phyloP scores from a whole-genome alignment of 1,140 invertebrate species.

The Drosophila arizonae region DNA sequence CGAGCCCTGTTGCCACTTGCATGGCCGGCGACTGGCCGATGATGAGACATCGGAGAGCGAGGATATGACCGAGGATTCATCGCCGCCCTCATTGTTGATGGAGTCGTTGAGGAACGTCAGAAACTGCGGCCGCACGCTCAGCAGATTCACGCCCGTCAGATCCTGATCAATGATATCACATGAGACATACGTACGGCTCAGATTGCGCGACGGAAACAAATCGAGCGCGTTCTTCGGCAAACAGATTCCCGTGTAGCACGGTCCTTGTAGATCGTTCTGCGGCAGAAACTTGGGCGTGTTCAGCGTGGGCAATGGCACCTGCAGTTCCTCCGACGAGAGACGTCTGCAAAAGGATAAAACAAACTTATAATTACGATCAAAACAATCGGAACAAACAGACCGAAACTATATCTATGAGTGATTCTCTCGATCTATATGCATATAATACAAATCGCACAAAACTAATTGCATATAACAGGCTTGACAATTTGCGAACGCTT shows the following conservation, averaged over 20 bases:
- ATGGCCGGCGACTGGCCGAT: conserved; percentile 61
- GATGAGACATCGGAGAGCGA: conserved; percentile 77
- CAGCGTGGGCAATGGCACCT: conserved; percentile 63
- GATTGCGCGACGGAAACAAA: conserved; percentile 86
- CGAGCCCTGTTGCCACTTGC: conserved; percentile 59
- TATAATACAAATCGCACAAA: too few species aligned
- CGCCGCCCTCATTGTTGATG: conserved; percentile 74
- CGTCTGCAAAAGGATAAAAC: conserved; percentile 32
- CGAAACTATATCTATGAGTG: too few species aligned
- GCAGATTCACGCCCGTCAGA: conserved; percentile 62
- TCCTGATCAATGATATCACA: conserved; percentile 80
- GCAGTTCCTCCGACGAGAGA: conserved; percentile 64
- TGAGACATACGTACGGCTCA: conserved; percentile 75
- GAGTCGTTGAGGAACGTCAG: conserved; percentile 66
- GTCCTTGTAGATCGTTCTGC: conserved; percentile 69
- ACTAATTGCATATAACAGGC: too few species aligned
- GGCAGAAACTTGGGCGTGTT: conserved; percentile 72
- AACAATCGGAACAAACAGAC: too few species aligned
- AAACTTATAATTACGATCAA: too few species aligned
- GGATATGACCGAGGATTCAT: conserved; percentile 73
- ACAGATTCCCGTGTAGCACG: conserved; percentile 86
- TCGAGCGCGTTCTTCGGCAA: conserved; percentile 87
- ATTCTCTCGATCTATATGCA: too few species aligned
- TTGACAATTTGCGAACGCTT: too few species aligned
- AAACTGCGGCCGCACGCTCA: conserved; percentile 65